A percentile compares a stretch with the other conserved stretches of the same genome.
Evolutionary conservation across 2,113 vertebrate species (phyloP).

Genomic region (Chamaetylas fuelleborni): DNA sequence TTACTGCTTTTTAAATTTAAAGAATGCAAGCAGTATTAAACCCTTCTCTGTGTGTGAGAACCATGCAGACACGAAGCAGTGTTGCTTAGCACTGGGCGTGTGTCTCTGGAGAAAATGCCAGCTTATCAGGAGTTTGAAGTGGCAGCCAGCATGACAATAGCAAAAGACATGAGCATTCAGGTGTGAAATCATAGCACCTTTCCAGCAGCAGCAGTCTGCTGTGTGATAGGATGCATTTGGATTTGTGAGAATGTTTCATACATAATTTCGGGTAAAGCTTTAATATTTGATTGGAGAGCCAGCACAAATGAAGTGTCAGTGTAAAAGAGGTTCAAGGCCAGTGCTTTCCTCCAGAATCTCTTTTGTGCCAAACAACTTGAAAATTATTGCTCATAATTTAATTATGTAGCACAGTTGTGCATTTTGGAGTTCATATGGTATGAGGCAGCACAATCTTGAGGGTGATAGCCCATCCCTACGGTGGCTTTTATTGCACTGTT

Average conservation of each 20-base stretch:
- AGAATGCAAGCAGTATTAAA: not conserved
- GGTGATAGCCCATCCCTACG: not conserved
- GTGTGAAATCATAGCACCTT: constrained; percentile 6
- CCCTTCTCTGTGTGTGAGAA: not conserved
- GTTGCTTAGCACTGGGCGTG: not conserved
- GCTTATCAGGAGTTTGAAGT: not conserved
- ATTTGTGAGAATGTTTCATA: not conserved
- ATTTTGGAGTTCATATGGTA: not conserved
- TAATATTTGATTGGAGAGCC: not conserved
- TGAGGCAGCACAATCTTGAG: not conserved
- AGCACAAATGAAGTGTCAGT: not conserved
- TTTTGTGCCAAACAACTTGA: not conserved
- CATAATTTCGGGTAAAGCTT: not conserved
- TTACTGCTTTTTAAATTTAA: not conserved
- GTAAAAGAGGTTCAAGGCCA: not conserved
- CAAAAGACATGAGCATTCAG: not conserved
- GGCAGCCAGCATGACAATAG: not conserved
- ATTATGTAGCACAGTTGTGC: not conserved
- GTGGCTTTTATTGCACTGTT: not conserved
- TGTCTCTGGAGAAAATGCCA: not conserved
- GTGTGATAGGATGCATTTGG: not conserved
- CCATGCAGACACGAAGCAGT: not conserved
- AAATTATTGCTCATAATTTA: not conserved
- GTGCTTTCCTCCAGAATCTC: not conserved
- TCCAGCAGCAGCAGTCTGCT: not conserved